Evolutionary conservation across 1,140 invertebrate species (phyloP), one percentile per base, ranked within the genome.

Genomic region (Drosophila arawakana): DNA sequence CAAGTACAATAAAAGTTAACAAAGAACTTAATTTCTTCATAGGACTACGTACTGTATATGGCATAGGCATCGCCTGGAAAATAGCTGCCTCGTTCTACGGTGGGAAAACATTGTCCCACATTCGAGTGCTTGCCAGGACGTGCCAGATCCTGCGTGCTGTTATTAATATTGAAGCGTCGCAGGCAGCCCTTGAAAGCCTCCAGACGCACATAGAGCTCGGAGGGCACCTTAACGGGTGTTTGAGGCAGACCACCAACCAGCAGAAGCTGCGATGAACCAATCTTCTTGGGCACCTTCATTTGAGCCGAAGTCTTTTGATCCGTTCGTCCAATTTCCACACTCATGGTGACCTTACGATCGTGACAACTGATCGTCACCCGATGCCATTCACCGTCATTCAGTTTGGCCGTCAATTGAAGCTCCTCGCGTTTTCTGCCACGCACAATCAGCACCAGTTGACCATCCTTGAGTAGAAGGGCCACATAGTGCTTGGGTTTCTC

Each of bases 331-430:
- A 94, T 93, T 80, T 97, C 96, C 30, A 98, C 94, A 7, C 94
- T 93, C 44, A 98, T 92, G 2, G 93, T 94, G 18, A 98, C 93
- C 72, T 94, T 95, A 55, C 94, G 94, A 7, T 95, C 94, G 2
- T 93, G 93, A 65, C 95, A 95, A 25, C 93, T 93, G 1, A 96
- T 93, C 0, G 93, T 92, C 3, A 97, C 95, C 49, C 95, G 94
- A 92, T 98, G 97, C 97, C 97, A 98, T 30, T 95, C 93, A 9
- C 97, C 97, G 92, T 98, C 96, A 66, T 97, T 96, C 0, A 97
- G 93, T 62, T 93, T 94, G 4, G 93, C 93, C 9, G 94, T 94
- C 44, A 95, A 94, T 5, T 94, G 76, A 2, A 96, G 91, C 63
- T 95, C 95, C 58, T 95, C 94, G 37, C 95, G 94, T 50, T 95